These are phyloP conservation scores for Gymnoscopelus braueri DNA, from an alignment of 2,797 vertebrate species.

Conservation along the genomic window DNA sequence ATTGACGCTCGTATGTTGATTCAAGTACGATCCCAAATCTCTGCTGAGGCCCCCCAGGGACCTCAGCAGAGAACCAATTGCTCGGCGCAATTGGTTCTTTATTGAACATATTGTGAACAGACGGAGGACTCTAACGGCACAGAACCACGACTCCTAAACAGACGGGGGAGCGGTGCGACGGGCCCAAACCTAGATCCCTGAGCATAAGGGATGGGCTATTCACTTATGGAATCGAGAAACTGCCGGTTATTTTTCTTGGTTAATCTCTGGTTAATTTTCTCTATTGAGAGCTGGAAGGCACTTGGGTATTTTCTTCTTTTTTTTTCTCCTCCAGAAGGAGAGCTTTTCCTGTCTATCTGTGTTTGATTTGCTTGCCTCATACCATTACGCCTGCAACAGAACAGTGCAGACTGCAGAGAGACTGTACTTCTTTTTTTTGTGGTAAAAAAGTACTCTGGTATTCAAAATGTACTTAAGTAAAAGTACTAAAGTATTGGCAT, in stretches of 20 bases:
- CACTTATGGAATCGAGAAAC: slow-evolving; percentile 36
- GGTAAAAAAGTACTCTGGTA: too few relatives aligned
- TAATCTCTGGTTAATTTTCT: slow-evolving; percentile 17
- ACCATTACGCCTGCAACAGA: background rate
- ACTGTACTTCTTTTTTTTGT: too few relatives aligned
- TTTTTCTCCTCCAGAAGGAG: too few relatives aligned
- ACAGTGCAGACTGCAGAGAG: too few relatives aligned
- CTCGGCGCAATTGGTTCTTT: background rate
- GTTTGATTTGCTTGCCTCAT: slow-evolving; percentile 15
- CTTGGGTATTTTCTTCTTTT: background rate
- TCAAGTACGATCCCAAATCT: too few relatives aligned
- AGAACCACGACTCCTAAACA: slow-evolving; percentile 36
- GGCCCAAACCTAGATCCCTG: slow-evolving; percentile 50
- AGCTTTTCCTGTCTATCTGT: background rate
- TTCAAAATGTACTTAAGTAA: too few relatives aligned
- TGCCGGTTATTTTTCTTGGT: slow-evolving; percentile 14
- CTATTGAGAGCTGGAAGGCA: slow-evolving; percentile 48
- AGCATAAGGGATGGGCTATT: slow-evolving; percentile 54
- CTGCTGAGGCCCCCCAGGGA: too few relatives aligned
- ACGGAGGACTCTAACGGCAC: slow-evolving; percentile 24
- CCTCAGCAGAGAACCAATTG: too few relatives aligned
- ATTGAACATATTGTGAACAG: slow-evolving; percentile 20
- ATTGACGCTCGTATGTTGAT: too few relatives aligned
- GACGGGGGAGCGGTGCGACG: slow-evolving; percentile 34
- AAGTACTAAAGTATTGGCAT: too few relatives aligned